Base-by-base conservation (phyloP, 2,797 vertebrate genomes). In the Pitangus sulphuratus region DNA sequence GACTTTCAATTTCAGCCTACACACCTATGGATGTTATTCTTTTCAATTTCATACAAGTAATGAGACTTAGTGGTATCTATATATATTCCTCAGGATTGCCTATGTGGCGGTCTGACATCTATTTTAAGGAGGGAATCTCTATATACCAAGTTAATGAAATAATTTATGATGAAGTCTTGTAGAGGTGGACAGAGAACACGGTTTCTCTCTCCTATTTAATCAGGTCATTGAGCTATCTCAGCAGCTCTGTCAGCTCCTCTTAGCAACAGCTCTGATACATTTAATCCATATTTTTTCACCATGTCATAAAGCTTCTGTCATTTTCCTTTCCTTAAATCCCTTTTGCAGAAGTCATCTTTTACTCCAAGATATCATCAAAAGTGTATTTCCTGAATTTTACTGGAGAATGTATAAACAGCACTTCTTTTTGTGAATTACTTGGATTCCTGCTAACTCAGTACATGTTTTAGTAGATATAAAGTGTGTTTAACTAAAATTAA, bases 211-310 rank as follows among this genome's bases (percentile, higher is more conserved):
- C 0, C 58, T 71, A 0, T 75, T 93, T 87, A 96, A 93, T 87
- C 87, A 95, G 93, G 79, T 76, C 85, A 76, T 28, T 90, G 77
- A 92, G 82, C 70, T 58, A 88, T 37, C 65, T 93, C 84, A 93
- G 91, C 82, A 66, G 50, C 65, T 79, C 76, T 68, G 82, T 48
- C 95, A 89, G 74, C 90, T 95, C 84, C 85, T 69, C 85, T 88
- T 92, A 94, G 84, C 86, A 94, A 70, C 89, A 86, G 54, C 76
- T 87, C 87, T 16, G 22, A 83, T 81, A 81, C 51, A 18, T 69
- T 90, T 88, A 95, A 88, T 89, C 82, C 72, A 57, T 78, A 51
- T 65, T 90, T 96, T 92, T 78, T 87, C 81, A 78, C 53, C 8
- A 2, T 72, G 42, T 81, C 91, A 72, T 69, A 91, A 81, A 79